Conservation (phyloP, 2,888 invertebrate species). For the Polyommatus icarus region DNA sequence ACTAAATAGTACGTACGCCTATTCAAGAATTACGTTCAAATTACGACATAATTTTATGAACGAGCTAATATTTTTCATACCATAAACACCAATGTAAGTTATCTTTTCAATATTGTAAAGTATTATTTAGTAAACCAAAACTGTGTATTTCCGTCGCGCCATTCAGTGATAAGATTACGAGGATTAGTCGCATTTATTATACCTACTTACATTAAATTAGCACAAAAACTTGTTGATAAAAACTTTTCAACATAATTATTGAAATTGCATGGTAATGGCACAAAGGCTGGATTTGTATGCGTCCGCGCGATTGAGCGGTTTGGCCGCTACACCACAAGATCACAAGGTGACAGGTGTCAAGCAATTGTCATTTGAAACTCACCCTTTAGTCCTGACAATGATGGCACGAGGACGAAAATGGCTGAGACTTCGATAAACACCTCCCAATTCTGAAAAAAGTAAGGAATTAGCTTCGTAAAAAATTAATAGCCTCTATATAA, state of each 20-base stretch:
- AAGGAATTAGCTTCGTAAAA: constrained; percentile 31
- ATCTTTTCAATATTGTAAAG: not conserved
- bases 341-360: too few species aligned
- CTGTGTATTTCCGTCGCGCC: not conserved
- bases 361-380: constrained; percentile 45
- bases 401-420: constrained; percentile 89
- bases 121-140: not conserved
- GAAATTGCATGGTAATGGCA: not conserved
- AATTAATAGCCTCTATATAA: too few species aligned
- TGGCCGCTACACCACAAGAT: too few species aligned
- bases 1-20: too few species aligned
- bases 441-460: constrained; percentile 84
- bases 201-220: not conserved
- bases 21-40: not conserved
- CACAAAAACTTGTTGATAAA: not conserved
- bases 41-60: not conserved
- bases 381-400: constrained; percentile 90
- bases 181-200: not conserved
- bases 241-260: not conserved
- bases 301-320: too few species aligned
- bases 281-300: too few species aligned
- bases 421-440: constrained; percentile 86
- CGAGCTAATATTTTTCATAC: not conserved
- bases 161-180: constrained; percentile 12
- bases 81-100: not conserved